Base-by-base conservation (phyloP, 2,888 invertebrate species). In the Apotomis turbidana region DNA sequence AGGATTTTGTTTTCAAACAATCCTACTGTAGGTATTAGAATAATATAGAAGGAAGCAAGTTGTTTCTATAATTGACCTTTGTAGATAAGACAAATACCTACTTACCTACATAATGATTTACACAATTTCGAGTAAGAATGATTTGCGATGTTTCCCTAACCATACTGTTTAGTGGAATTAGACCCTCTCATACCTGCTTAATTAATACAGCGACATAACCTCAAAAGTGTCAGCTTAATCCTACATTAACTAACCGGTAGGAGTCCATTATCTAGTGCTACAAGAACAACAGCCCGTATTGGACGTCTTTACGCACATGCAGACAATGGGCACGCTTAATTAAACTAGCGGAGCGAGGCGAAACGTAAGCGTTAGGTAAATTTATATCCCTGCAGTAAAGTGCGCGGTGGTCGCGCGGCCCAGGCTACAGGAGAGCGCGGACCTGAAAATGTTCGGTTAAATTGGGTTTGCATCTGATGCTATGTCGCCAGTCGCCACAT, bases 341-440 rank as follows among this genome's bases (percentile, higher is more conserved):
- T 93, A 93, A 93, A 92, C 91, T 90, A 90, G 91, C 89, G 85
- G 83, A 90, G 90, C 90, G 87, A 87, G 87, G 89, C 90, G 88
- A 92, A 92, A 92, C 90, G 93, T 91, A 93, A 92, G 93, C 93
- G 91, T 91, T 92, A n/a, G n/a, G n/a, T n/a, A 90, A 93, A 92
- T 93, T 92, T 93, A 93, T 92, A 91, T 89, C 88, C 89, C 91
- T 91, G 93, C 93, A 92, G 91, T 92, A 91, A 89, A 91, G 88
- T 91, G 88, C 90, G 89, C 92, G 90, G 85, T 87, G 86, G 87
- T 86, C 83, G 81, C 81, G 80, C 80, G 84, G 82, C 76, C 61
- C 79, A 81, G 87, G 79, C 75, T 74, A 83, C 77, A 78, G 82
- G 87, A 80, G 64, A 83, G 85, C 87, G 87, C 49, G 49, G 10